Conservation (phyloP, 2,888 invertebrate genomes). For the Platypus cylindrus region DNA sequence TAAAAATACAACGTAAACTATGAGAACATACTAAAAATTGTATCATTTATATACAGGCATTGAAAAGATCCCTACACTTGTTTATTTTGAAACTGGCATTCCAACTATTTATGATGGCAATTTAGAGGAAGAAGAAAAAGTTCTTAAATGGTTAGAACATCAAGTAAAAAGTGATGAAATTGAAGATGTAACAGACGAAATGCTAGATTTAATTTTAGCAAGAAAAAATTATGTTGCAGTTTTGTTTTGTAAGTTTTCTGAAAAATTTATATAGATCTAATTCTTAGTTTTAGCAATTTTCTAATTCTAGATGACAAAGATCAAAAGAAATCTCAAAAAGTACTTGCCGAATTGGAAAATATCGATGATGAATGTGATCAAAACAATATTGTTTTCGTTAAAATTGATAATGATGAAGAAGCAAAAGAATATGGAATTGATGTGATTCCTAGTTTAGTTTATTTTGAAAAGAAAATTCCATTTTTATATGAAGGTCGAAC, state of each 20-base stretch:
- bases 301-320: slow-evolving; percentile 71
- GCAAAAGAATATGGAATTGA: slow-evolving; percentile 85
- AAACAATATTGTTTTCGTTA: slow-evolving; percentile 83
- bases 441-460: slow-evolving; percentile 66
- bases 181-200: slow-evolving; percentile 88
- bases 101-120: slow-evolving; percentile 71
- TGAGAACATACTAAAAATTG: slow-evolving; percentile 1
- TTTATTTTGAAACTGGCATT: slow-evolving; percentile 68
- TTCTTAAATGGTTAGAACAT: slow-evolving; percentile 72
- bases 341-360: slow-evolving; percentile 73
- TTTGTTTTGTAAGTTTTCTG: slow-evolving; percentile 66
- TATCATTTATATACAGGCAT: slow-evolving; percentile 34
- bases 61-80: slow-evolving; percentile 70
- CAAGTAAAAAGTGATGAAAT: slow-evolving; percentile 82
- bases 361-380: slow-evolving; percentile 90
- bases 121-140: slow-evolving; percentile 79
- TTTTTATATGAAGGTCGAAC: slow-evolving; percentile 44
- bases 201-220: slow-evolving; percentile 79
- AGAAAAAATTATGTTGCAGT: slow-evolving; percentile 84
- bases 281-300: background rate
- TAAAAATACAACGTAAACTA: slow-evolving; percentile 1
- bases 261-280: background rate
- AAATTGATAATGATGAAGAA: slow-evolving; percentile 78
- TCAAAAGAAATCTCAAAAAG: slow-evolving; percentile 80
- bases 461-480: slow-evolving; percentile 51